These are phyloP conservation scores for Rhinophrynus dorsalis DNA, from an alignment of 2,797 vertebrate species.

Conservation along the genomic window DNA sequence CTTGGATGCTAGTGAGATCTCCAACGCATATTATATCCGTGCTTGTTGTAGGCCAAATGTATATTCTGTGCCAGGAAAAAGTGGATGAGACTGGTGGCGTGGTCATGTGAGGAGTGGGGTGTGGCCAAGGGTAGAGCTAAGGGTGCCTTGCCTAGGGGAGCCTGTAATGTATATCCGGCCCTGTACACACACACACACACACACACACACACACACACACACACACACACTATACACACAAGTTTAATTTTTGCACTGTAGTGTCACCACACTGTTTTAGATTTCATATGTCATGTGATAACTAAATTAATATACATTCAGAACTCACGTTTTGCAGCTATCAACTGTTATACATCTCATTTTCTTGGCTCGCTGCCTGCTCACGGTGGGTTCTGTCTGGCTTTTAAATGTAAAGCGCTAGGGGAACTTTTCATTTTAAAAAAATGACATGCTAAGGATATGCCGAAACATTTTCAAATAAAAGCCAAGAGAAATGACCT, in stretches of 20 bases:
- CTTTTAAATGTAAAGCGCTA: conserved; percentile 37
- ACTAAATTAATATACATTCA: conserved; percentile 6
- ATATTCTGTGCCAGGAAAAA: no score
- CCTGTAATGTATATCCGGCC: no score
- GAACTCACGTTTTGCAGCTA: conserved; percentile 18
- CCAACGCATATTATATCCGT: no score
- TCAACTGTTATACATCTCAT: conserved; percentile 14
- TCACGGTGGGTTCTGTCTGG: conserved; percentile 22
- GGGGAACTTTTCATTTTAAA: conserved; percentile 61
- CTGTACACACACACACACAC: neutral
- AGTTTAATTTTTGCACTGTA: neutral
- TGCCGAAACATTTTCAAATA: conserved; percentile 65
- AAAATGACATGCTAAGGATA: conserved; percentile 71
- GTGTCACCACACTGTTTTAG: neutral
- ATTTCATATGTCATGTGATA: conserved; percentile 18
- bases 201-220: neutral
- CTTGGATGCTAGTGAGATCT: no score
- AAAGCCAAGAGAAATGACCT: conserved; percentile 60
- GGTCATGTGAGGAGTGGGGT: no score
- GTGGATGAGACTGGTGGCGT: no score
- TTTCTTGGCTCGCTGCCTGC: conserved; percentile 28
- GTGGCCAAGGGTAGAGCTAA: no score
- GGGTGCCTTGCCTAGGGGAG: no score
- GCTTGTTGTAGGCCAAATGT: no score
- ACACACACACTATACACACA: no score